Base-by-base conservation (phyloP, 1,140 invertebrate species). In the Dryas iulia region DNA sequence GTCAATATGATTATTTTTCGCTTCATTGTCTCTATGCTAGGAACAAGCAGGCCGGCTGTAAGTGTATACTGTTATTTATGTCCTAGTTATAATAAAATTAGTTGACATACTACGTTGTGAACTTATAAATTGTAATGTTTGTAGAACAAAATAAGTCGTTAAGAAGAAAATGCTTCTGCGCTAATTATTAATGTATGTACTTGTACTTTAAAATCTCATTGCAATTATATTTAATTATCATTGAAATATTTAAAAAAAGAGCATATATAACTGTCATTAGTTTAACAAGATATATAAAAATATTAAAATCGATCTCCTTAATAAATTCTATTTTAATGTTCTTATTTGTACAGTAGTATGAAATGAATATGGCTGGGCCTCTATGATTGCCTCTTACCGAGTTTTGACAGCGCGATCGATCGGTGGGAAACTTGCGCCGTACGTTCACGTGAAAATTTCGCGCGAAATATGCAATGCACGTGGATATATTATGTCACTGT, bases 1-100 rank as follows among this genome's bases (percentile, higher is more conserved):
- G 53, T 77, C 69, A 81, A 72, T 74, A 88, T 88, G 86, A 69
- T 84, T 79, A 81, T 81, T 69, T 73, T 78, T 71, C 73, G 81
- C 71, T 66, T 81, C 59, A 74, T 76, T 77, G 76, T 85, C 61
- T 75, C 74, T 64, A 65, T 79, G 52, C 67, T 86, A 28, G 80
- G 78, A 66, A 67, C 77, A 26, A 59, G 66, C 61, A 76, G 70
- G 63, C 77, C 83, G 26, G 60, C 72, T 53, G 85, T 88, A 72
- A 86, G 83, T 61, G 39, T 69, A 3, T 47, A 47, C 39, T 66
- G 12, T 10, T n/a, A 26, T 61, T 5, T 63, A 39, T 24, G 14
- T 58, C 18, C 64, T 64, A 59, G 64, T 69, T 14, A 30, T 52
- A 26, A 60, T 25, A 35, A 52, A 52, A 62, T 62, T 21, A 62